A percentile compares a stretch with the other conserved stretches of the same genome.
These are phyloP conservation scores for Eupithecia abbreviata DNA, from an alignment of 2,888 invertebrate species.

Conservation along the genomic window DNA sequence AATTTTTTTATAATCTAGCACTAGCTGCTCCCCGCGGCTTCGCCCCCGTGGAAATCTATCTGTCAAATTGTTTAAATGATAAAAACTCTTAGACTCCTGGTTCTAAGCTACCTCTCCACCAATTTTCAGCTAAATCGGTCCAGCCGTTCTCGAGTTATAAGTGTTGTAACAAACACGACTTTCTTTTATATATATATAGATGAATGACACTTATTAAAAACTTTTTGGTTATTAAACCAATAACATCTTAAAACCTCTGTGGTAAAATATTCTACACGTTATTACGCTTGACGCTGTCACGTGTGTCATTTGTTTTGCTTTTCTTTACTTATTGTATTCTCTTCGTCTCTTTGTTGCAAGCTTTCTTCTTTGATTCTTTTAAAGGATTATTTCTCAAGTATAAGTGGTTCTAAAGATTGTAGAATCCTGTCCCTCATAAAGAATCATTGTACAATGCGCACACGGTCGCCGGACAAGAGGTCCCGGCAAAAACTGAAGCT, in stretches of 20 bases:
- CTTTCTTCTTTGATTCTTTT: not conserved
- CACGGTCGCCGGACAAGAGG: slow-evolving; percentile 54
- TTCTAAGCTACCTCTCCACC: no score
- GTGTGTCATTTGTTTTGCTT: not conserved
- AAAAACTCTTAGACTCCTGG: no score
- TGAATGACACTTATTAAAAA: not conserved
- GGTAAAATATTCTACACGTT: not conserved
- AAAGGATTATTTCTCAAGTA: not conserved
- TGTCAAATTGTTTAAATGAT: no score
- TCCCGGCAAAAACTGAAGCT: slow-evolving; percentile 53
- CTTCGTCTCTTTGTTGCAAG: not conserved
- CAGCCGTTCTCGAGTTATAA: no score
- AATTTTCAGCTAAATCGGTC: no score
- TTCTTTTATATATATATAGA: no score
- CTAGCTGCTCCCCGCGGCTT: no score
- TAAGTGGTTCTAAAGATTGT: not conserved
- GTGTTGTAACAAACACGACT: no score
- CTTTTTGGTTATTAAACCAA: not conserved
- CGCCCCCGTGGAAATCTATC: no score
- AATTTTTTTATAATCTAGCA: no score
- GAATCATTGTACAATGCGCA: slow-evolving; percentile 52
- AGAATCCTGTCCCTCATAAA: not conserved
- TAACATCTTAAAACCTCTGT: not conserved
- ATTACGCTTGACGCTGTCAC: not conserved
- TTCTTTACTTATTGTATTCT: not conserved